phyloP scores from a whole-genome alignment of 2,113 vertebrate species.

The Tichodroma muraria region DNA sequence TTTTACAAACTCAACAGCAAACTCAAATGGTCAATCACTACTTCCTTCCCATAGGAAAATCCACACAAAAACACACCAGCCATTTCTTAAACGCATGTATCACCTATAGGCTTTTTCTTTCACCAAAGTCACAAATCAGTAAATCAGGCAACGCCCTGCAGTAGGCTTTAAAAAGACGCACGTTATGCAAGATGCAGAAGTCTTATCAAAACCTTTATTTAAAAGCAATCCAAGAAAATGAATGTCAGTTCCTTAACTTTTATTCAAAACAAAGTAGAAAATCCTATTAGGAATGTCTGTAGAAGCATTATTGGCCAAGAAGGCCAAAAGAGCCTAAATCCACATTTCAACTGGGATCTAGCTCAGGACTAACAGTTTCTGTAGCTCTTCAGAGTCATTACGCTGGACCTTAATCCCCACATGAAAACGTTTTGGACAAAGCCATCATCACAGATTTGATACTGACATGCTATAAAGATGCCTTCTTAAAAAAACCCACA shows the following conservation, averaged over 20 bases:
- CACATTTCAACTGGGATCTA: background rate
- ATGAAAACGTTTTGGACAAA: background rate
- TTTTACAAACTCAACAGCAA: background rate
- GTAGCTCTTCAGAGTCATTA: background rate
- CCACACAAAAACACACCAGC: background rate
- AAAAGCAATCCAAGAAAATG: background rate
- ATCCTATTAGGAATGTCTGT: background rate
- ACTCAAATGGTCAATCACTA: background rate
- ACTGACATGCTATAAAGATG: background rate
- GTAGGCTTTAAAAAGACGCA: background rate
- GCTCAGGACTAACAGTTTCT: fast-evolving
- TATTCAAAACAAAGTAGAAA: background rate
- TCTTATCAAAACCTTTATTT: background rate
- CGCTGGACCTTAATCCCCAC: background rate
- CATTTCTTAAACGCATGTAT: background rate
- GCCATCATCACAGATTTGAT: background rate
- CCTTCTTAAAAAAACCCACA: background rate
- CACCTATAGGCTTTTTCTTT: background rate
- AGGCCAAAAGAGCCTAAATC: background rate
- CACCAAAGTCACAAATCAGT: background rate
- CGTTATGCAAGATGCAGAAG: background rate
- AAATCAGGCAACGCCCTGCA: background rate
- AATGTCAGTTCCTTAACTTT: background rate
- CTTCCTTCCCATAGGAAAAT: background rate
- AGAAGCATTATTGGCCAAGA: background rate